phyloP scores from a whole-genome alignment of 2,113 vertebrate genomes.

The Pelecanus crispus region DNA sequence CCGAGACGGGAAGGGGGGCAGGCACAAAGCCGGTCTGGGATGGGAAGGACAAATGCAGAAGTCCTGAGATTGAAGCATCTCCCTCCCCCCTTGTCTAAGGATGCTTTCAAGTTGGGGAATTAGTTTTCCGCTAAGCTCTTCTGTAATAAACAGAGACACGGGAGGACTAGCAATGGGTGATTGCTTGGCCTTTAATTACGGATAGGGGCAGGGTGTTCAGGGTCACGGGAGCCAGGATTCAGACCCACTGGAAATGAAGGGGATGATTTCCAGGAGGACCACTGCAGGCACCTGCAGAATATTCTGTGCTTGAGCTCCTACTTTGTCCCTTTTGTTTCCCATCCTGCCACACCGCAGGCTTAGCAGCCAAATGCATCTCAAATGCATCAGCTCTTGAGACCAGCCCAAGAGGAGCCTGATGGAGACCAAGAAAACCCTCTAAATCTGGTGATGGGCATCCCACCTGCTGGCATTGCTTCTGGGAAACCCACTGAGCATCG shows the following conservation, averaged over 20 bases:
- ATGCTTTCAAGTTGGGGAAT: not conserved
- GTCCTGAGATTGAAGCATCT: not conserved
- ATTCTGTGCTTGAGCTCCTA: not conserved
- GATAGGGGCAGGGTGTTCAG: not conserved
- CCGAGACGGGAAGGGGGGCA: not conserved
- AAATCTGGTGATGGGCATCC: not conserved
- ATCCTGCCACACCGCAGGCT: accelerated
- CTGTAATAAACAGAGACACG: not conserved
- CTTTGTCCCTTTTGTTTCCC: not conserved
- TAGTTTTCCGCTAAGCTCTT: not conserved
- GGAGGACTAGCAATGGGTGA: not conserved
- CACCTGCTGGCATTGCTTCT: not conserved
- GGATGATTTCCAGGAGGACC: not conserved
- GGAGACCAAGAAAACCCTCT: not conserved
- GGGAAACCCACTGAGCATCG: not conserved
- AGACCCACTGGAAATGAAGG: not conserved
- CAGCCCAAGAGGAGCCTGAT: not conserved
- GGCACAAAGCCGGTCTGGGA: not conserved
- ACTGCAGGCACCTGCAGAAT: not conserved
- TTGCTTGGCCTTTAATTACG: not conserved
- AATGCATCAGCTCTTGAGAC: not conserved
- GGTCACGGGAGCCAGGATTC: not conserved
- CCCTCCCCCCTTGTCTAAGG: not conserved
- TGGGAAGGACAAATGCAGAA: not conserved
- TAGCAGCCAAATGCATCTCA: not conserved